Base-by-base conservation (phyloP, 1,140 invertebrate species). In the Anoplophora glabripennis region DNA sequence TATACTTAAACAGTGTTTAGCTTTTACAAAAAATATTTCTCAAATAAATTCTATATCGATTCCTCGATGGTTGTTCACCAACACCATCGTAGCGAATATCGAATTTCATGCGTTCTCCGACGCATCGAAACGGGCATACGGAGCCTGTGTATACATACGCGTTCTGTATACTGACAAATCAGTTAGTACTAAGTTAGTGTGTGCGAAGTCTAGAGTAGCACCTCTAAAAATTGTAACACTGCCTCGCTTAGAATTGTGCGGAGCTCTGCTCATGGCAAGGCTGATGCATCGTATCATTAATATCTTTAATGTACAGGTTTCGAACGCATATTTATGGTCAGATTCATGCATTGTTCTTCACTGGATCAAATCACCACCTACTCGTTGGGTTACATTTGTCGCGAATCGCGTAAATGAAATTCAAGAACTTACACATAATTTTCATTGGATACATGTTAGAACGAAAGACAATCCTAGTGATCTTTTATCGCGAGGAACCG, bases 181-280 rank as follows among this genome's bases (percentile, higher is more conserved):
- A 34, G 10, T 10, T 4, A 5, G 14, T 12, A 17, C 21, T 17
- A 36, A 40, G 18, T 53, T 72, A 34, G 34, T 71, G 55, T 55
- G 44, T 14, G 59, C 70, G n/a, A 72, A 65, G 54, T 63, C 47
- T 40, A 55, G 45, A 8, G 62, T 72, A 7, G 65, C 66, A 1
- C 71, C 70, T 3, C 36, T 73, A 7, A 69, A 70, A 52, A 60
- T 59, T 1, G 49, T 55, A 8, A 67, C 65, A 7, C 61, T 70
- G 3, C 71, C 72, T 10, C 57, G 66, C 9, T 66, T 54, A 12
- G 64, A 63, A 35, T 34, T 65, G 21, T 37, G 28, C 11, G 59
- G 47, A 12, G 60, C 61, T n/a, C 40, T 51, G 10, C 7, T 66
- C 1, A 15, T 58, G 14, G 48, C 61, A 4, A 59, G 49, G 10